Evolutionary conservation across 23 tunicate genomes (phyloP).

Genomic region (Styela clava): DNA sequence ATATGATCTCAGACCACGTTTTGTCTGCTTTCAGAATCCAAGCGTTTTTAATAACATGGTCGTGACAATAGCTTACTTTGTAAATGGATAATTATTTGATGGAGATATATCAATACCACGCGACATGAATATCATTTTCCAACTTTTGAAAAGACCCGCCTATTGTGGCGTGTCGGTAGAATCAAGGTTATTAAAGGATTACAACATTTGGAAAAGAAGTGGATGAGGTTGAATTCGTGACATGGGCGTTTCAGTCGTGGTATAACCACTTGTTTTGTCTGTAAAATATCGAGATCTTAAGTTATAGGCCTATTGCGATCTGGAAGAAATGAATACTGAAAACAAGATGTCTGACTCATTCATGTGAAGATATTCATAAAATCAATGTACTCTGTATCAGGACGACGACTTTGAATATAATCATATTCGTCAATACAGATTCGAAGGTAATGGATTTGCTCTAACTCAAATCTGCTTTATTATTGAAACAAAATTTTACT

Average conservation of each 20-base stretch:
- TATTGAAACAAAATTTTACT: too few species aligned
- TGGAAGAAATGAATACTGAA: too few species aligned
- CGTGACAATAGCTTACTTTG: neutral
- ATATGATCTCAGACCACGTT: neutral
- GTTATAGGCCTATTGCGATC: too few species aligned
- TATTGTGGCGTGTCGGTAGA: neutral
- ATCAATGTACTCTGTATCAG: too few species aligned
- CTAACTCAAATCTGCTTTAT: too few species aligned
- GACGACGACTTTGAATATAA: too few species aligned
- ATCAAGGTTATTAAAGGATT: neutral
- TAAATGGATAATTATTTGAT: constrained; percentile 10
- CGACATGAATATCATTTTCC: neutral
- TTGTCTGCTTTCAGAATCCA: neutral
- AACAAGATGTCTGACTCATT: too few species aligned
- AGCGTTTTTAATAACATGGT: neutral
- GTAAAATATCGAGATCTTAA: neutral
- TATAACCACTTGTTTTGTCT: neutral
- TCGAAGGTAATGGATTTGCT: too few species aligned
- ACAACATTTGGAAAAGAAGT: neutral
- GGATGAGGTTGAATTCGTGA: neutral
- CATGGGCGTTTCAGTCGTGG: neutral
- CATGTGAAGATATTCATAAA: too few species aligned
- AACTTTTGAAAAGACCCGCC: neutral
- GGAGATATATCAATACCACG: constrained; percentile 24
- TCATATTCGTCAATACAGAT: too few species aligned